Conservation (phyloP, 2,888 invertebrate species). For the Monochamus alternatus region DNA sequence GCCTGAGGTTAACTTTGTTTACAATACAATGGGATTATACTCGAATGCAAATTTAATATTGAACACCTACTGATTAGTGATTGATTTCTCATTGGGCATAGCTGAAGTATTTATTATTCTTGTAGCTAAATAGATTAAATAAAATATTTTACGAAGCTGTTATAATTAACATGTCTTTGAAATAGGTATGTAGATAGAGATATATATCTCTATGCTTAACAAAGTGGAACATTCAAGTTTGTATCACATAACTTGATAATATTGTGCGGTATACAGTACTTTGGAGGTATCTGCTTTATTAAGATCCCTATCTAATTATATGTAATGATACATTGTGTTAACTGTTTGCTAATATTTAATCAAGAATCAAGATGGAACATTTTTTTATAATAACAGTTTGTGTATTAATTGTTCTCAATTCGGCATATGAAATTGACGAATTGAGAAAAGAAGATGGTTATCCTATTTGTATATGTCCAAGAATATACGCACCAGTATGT, state of each 20-base stretch:
- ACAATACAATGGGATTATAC: neutral
- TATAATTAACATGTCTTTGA: too few species aligned
- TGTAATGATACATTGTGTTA: neutral
- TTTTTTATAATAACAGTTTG: neutral
- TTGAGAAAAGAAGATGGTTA: constrained; percentile 11
- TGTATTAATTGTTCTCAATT: neutral
- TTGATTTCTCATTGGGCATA: neutral
- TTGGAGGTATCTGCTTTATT: too few species aligned
- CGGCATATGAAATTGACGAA: constrained; percentile 9
- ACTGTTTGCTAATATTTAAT: neutral
- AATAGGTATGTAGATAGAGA: too few species aligned
- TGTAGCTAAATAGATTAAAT: too few species aligned
- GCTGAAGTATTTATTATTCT: too few species aligned
- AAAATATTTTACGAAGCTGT: too few species aligned
- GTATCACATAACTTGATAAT: neutral
- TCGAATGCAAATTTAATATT: neutral
- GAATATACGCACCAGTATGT: constrained; percentile 71
- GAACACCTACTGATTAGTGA: neutral
- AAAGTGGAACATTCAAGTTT: neutral
- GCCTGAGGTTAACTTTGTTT: too few species aligned
- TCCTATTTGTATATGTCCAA: constrained; percentile 68
- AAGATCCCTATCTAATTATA: neutral
- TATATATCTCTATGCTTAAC: neutral
- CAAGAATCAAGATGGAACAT: neutral
- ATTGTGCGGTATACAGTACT: neutral